These are phyloP conservation scores for Coendou prehensilis DNA, from an alignment of 2,797 vertebrate species.

Conservation along the genomic window DNA sequence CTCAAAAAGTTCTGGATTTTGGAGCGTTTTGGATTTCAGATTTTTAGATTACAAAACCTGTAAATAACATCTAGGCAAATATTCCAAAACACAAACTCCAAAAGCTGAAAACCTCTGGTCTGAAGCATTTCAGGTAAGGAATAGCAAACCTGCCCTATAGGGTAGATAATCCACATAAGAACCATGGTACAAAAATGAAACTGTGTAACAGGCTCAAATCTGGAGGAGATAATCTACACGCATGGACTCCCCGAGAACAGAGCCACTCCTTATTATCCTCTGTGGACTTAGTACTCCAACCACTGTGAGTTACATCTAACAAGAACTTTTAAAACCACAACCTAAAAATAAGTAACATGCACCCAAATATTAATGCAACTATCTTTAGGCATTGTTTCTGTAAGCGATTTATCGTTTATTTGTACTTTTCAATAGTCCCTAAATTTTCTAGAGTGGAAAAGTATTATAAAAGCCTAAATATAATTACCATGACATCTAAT, in stretches of 20 bases:
- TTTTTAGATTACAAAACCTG: not conserved
- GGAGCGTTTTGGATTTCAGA: not conserved
- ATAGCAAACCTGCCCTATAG: not conserved
- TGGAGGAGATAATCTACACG: not conserved
- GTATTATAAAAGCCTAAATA: not conserved
- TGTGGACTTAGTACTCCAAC: not conserved
- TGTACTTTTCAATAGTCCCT: conserved; percentile 34
- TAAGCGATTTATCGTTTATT: not conserved
- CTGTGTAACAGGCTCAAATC: not conserved
- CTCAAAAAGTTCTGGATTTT: not conserved
- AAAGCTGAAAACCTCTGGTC: not conserved
- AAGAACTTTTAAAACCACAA: not conserved
- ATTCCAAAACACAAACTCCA: not conserved
- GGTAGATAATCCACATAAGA: not conserved
- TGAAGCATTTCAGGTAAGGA: not conserved
- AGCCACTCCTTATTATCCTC: not conserved
- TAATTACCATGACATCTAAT: not conserved
- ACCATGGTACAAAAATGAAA: not conserved
- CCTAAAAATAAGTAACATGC: not conserved
- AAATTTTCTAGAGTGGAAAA: not conserved
- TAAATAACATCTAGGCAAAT: not conserved
- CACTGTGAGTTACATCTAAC: not conserved
- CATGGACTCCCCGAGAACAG: not conserved
- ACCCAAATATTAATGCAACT: not conserved
- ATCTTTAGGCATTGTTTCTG: not conserved